Percentiles rank a stretch among this genome's conserved stretches.
These are phyloP conservation scores for Habroteleia sp. DNA, from an alignment of 2,888 invertebrate genomes.

Conservation along the genomic window DNA sequence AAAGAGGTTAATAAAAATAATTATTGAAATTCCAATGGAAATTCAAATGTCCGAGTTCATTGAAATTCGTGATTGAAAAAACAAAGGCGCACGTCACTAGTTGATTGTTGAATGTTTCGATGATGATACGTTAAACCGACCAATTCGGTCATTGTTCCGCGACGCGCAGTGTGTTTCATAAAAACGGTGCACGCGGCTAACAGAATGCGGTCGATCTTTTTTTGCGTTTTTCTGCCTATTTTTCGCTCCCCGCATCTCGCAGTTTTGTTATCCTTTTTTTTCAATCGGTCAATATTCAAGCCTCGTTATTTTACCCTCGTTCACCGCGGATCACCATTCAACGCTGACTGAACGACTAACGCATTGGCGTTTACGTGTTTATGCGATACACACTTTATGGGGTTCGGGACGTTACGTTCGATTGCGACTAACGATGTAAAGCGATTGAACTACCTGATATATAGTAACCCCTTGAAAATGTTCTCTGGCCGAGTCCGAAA, in stretches of 20 bases:
- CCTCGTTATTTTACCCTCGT: conserved; percentile 74
- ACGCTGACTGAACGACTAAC: conserved; percentile 73
- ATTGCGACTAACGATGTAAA: conserved; percentile 72
- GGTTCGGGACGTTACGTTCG: conserved; percentile 61
- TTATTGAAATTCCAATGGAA: conserved; percentile 25
- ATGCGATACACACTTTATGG: conserved; percentile 76
- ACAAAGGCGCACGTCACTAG: conserved; percentile 48
- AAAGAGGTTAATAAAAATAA: conserved; percentile 39
- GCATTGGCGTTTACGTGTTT: conserved; percentile 76
- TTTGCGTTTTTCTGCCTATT: conserved; percentile 1
- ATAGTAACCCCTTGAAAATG: conserved; percentile 61
- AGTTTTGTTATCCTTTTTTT: conserved; percentile 63
- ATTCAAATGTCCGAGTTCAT: conserved; percentile 46
- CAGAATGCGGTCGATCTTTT: conserved; percentile 51
- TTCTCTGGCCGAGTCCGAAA: conserved; percentile 34
- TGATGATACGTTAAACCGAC: conserved; percentile 56
- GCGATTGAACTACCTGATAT: conserved; percentile 64
- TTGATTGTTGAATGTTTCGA: conserved; percentile 53
- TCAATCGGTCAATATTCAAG: conserved; percentile 75
- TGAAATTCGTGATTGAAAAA: conserved; percentile 54
- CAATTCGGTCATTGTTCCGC: conserved; percentile 48
- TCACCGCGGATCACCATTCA: conserved; percentile 73
- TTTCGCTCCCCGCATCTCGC: conserved; percentile 10
- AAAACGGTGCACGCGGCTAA: conserved; percentile 48
- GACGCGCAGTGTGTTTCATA: conserved; percentile 28